Evolutionary conservation across 2,113 vertebrate species (phyloP), one percentile per base, ranked within the genome.

Genomic region (Oreotrochilus melanogaster): DNA sequence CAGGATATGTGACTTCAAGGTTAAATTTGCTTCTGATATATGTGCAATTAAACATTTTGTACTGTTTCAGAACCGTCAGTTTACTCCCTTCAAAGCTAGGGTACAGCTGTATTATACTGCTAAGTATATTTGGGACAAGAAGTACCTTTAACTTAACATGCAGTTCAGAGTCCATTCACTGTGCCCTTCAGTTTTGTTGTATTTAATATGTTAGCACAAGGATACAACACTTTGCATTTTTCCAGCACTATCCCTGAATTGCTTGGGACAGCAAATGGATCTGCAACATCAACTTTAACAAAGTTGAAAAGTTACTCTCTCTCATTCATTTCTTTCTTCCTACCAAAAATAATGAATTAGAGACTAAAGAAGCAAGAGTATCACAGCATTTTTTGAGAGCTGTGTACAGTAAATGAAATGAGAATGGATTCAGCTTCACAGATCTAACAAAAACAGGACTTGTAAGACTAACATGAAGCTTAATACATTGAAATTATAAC

Each of bases 21-120:
- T 56, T 90, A 97, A 96, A 97, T 97, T 97, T 97, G 58, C 51
- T 97, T 95, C 97, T 78, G 70, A 86, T 91, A 81, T 56, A 72
- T 71, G 61, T 94, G 84, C 82, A 95, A 87, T 96, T 95, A 96
- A 95, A 95, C 70, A 91, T 91, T 93, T 96, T 31, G 42, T 65
- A 97, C 67, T 95, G 65, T 96, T 96, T 78, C 86, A 93, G 74
- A 85, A 86, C 53, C 87, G 96, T 97, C 85, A 88, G 96, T 92
- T 93, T 66, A 62, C 62, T 94, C 16, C 19, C 27, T 73, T 95
- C 83, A 67, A 93, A 92, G 69, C 91, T 92, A 91, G 83, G 76
- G 70, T 89, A 88, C 76, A 50, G 33, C 61, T 97, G 80, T 84
- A 93, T 96, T 67, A 75, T 78, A 64, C 61, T 95, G 51, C 60